These are phyloP conservation scores for Lepisosteus osseus DNA, from an alignment of 2,113 vertebrate genomes.

Conservation along the genomic window DNA sequence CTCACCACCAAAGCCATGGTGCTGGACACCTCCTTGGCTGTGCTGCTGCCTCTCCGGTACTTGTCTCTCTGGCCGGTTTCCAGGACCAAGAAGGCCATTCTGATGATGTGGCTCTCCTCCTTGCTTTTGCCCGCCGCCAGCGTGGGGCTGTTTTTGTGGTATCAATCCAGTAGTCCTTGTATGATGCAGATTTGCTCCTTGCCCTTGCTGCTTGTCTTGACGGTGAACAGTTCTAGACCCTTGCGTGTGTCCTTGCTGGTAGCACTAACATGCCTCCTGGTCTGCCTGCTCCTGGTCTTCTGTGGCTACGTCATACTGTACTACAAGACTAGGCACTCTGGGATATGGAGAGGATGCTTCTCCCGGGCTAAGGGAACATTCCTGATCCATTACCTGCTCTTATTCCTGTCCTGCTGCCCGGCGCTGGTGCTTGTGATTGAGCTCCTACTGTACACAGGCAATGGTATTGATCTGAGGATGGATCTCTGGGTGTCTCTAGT, in stretches of 20 bases:
- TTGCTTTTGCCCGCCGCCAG: conserved; percentile 52
- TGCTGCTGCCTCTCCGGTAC: conserved; percentile 66
- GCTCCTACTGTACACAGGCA: conserved; percentile 49
- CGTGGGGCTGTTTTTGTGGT: conserved; percentile 52
- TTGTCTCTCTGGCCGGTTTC: conserved; percentile 53
- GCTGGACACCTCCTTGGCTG: conserved; percentile 65
- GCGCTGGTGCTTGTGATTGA: conserved; percentile 59
- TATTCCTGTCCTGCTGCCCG: conserved; percentile 70
- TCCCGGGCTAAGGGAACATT: conserved; percentile 70
- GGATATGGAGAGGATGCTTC: conserved; percentile 60
- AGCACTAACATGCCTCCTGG: conserved; percentile 43
- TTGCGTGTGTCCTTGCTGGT: conserved; percentile 64
- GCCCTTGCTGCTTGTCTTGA: conserved; percentile 59
- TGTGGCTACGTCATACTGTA: conserved; percentile 64
- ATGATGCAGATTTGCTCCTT: conserved; percentile 53
- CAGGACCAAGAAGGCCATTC: conserved; percentile 51
- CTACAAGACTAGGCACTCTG: conserved; percentile 59
- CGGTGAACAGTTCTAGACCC: conserved; percentile 52
- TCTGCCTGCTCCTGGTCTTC: conserved; percentile 63
- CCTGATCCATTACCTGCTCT: conserved; percentile 67
- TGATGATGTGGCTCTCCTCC: conserved; percentile 50
- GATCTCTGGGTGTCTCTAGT: conserved; percentile 63
- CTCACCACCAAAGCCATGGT: conserved; percentile 66
- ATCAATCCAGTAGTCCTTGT: conserved; percentile 45
- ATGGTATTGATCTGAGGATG: conserved; percentile 35